Percentiles rank a stretch among this genome's conserved stretches.
Evolutionary conservation across 2,888 invertebrate species (phyloP).

Genomic region (Heteropelma amictum): DNA sequence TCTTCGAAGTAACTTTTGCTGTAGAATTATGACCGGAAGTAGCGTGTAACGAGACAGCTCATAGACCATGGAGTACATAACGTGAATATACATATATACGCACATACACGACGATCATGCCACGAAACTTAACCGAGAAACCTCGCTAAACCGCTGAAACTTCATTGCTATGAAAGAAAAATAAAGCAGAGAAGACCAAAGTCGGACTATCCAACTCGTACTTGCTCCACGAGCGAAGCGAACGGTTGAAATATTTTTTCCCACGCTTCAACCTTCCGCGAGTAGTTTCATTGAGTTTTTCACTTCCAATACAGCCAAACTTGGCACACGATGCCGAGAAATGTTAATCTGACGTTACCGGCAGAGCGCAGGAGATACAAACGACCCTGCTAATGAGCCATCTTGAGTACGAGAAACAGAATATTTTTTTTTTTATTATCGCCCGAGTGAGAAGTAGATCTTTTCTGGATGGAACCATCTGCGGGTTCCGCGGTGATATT

Average conservation of each 20-base stretch:
- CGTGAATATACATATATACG: no score
- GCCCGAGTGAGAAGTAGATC: no score
- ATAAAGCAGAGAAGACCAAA: slow-evolving; percentile 9
- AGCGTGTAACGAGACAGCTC: background rate
- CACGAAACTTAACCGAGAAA: slow-evolving; percentile 5
- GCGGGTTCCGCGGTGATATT: no score
- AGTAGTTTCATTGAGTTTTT: slow-evolving; percentile 4
- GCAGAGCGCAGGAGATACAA: no score
- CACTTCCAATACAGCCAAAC: slow-evolving; percentile 18
- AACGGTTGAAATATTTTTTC: slow-evolving; percentile 31
- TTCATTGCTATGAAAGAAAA: slow-evolving; percentile 29
- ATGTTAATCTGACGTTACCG: no score
- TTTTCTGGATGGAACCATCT: no score
- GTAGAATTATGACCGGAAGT: background rate
- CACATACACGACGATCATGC: background rate
- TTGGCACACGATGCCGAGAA: background rate
- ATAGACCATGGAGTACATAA: background rate
- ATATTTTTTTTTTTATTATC: no score
- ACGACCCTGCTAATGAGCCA: no score
- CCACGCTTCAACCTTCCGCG: background rate
- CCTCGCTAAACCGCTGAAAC: slow-evolving; percentile 29
- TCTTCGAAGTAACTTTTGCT: background rate
- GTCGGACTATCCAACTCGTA: background rate
- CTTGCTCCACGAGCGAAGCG: background rate
- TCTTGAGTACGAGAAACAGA: no score